phyloP scores from a whole-genome alignment of 2,888 invertebrate genomes.

The Nemotelus nigrinus region DNA sequence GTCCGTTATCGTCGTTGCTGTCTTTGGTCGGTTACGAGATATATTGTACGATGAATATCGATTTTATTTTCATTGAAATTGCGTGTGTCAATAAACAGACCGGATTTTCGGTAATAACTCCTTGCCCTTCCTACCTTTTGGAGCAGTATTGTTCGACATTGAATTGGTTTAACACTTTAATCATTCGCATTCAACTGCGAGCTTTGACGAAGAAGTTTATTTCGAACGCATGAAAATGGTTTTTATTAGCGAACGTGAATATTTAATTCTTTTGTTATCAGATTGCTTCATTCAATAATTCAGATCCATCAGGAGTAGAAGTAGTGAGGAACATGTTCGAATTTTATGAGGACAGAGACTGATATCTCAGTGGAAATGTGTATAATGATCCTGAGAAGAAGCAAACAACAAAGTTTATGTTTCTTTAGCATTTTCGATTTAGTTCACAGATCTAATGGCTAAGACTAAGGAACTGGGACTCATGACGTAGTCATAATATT shows the following conservation, averaged over 20 bases:
- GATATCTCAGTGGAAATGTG: too few relatives aligned
- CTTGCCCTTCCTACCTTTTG: conserved; percentile 2
- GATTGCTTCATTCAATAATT: conserved; percentile 2
- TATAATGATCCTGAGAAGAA: too few relatives aligned
- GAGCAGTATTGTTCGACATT: conserved; percentile 7
- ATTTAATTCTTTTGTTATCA: background rate
- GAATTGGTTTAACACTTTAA: conserved; percentile 38
- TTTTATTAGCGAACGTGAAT: background rate
- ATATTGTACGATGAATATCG: conserved; percentile 27
- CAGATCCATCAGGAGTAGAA: background rate
- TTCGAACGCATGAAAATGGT: background rate
- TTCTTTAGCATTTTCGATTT: too few relatives aligned
- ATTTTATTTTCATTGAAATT: conserved; percentile 43
- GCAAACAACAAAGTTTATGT: too few relatives aligned
- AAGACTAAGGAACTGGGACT: too few relatives aligned
- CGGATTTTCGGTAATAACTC: conserved; percentile 23
- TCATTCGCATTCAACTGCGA: conserved; percentile 9
- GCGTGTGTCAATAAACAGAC: conserved; percentile 40
- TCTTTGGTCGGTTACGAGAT: conserved; percentile 11
- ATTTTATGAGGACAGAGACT: too few relatives aligned
- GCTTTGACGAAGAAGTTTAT: conserved; percentile 7
- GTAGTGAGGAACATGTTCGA: too few relatives aligned
- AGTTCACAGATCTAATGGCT: too few relatives aligned
- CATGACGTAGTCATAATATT: too few relatives aligned
- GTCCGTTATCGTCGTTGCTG: conserved; percentile 23